phyloP scores from a whole-genome alignment of 2,888 invertebrate genomes.

The Apomyelois bistriatella region DNA sequence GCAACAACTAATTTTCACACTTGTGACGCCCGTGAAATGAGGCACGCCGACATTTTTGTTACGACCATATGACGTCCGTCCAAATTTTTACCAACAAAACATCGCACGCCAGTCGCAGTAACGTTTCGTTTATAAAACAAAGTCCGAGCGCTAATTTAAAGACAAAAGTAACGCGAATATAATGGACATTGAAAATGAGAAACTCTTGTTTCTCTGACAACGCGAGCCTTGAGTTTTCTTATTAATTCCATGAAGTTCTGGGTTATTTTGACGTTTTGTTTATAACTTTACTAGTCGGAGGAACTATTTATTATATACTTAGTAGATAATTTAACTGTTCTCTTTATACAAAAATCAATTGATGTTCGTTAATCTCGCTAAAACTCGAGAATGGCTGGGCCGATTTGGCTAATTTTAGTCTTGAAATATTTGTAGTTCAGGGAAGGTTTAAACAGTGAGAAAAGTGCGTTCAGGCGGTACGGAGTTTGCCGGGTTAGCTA shows the following conservation, averaged over 20 bases:
- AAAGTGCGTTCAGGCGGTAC: too few species aligned
- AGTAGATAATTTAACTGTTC: too few species aligned
- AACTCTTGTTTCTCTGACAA: not conserved
- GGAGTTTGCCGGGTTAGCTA: too few species aligned
- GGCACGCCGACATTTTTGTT: not conserved
- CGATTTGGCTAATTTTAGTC: too few species aligned
- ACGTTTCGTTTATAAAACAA: constrained; percentile 2
- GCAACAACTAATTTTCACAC: constrained; percentile 4
- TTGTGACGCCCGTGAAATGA: constrained; percentile 2
- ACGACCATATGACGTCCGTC: not conserved
- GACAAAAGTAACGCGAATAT: constrained; percentile 7
- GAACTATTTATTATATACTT: not conserved
- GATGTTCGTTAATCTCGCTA: too few species aligned
- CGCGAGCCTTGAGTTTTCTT: not conserved
- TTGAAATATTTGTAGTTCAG: too few species aligned
- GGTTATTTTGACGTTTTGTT: not conserved
- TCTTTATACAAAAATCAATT: too few species aligned
- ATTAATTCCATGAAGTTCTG: too few species aligned
- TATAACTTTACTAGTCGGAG: not conserved
- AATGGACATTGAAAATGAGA: constrained; percentile 2
- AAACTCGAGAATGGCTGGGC: too few species aligned
- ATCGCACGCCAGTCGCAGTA: not conserved
- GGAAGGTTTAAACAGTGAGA: too few species aligned
- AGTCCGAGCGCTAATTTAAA: not conserved
- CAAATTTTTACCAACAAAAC: constrained; percentile 1